Conservation (phyloP, 2,888 invertebrate genomes). For the Archips crataeganus region DNA sequence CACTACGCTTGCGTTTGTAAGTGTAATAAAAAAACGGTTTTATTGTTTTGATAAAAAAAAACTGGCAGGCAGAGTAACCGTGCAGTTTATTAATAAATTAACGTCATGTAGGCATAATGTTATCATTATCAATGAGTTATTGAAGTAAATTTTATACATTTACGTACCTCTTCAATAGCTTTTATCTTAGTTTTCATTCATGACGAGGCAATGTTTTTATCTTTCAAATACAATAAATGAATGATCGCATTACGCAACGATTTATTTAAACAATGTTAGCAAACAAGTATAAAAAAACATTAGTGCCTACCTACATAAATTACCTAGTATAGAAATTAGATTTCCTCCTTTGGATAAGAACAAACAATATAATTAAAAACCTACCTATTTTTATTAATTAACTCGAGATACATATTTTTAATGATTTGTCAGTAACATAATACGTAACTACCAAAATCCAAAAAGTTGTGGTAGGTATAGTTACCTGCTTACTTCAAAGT, state of each 20-base stretch:
- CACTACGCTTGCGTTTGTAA: constrained; percentile 36
- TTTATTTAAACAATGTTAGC: no score
- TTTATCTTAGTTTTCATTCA: not conserved
- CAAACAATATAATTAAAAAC: no score
- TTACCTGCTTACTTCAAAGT: not conserved
- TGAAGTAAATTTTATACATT: not conserved
- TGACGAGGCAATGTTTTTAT: not conserved
- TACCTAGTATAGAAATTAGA: no score
- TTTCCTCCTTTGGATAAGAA: no score
- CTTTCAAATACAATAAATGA: not conserved
- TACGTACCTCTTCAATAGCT: not conserved
- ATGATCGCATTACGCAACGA: not conserved
- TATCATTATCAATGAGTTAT: constrained; percentile 14
- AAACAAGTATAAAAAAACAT: no score
- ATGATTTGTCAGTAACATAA: no score
- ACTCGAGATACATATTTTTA: no score
- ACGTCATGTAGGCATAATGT: constrained; percentile 3
- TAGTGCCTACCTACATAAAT: no score
- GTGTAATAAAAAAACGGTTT: constrained; percentile 54
- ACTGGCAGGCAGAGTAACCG: constrained; percentile 7
- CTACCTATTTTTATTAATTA: no score
- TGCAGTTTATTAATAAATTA: constrained; percentile 14
- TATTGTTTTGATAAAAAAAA: constrained; percentile 45
- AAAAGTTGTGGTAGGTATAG: not conserved
- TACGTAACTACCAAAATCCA: not conserved